Conservation (phyloP, 2,888 invertebrate genomes). For the Cephus pulcher region DNA sequence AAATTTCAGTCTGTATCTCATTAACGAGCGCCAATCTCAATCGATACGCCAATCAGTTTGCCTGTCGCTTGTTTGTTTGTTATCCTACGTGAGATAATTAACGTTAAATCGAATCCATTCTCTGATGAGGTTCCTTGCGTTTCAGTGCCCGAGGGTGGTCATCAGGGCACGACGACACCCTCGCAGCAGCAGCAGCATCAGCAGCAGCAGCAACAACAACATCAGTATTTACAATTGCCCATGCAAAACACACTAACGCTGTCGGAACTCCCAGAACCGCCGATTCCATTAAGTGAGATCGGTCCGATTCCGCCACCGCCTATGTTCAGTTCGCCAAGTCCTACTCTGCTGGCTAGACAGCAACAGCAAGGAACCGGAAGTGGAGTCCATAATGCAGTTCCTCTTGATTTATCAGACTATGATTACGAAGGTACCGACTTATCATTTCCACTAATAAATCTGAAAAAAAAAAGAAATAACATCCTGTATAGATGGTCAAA, state of each 20-base stretch:
- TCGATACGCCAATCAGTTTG: background rate
- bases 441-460: background rate
- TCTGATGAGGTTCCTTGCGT: background rate
- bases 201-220: conserved; percentile 23
- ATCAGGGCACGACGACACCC: conserved; percentile 24
- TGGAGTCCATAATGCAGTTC: conserved; percentile 51
- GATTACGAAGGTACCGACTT: conserved; percentile 74
- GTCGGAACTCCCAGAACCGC: conserved; percentile 91
- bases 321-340: conserved; percentile 93
- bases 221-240: conserved; percentile 33
- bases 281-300: conserved; percentile 91
- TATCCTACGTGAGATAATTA: background rate
- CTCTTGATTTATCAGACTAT: conserved; percentile 68
- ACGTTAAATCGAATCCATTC: background rate
- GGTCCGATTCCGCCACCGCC: conserved; percentile 95
- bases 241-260: conserved; percentile 72
- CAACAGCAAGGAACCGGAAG: conserved; percentile 41
- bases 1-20: too few species aligned
- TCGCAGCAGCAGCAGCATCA: conserved; percentile 27
- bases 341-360: conserved; percentile 72
- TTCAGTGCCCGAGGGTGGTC: conserved; percentile 29
- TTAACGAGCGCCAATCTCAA: too few species aligned
- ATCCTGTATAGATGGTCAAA: background rate
- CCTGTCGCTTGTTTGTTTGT: background rate
- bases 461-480: background rate